Conservation (phyloP, 2,888 invertebrate genomes). For the Polymixis flavicincta region DNA sequence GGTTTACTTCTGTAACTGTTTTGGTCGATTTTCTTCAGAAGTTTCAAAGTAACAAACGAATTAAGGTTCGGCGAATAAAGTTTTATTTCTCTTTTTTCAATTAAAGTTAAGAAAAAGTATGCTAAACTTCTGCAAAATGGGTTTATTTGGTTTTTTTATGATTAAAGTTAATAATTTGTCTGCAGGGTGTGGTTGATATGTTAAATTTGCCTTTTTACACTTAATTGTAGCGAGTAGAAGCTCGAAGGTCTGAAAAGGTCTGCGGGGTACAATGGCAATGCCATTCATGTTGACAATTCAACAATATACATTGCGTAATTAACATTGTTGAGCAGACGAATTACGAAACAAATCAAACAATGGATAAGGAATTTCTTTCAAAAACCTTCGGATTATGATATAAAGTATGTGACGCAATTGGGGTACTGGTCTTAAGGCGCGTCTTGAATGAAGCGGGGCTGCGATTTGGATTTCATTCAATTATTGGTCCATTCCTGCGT, state of each 20-base stretch:
- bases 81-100: conserved; percentile 36
- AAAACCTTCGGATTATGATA: neutral
- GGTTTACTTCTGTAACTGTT: conserved; percentile 40
- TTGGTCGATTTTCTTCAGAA: conserved; percentile 26
- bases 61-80: conserved; percentile 26
- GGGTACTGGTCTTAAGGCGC: neutral
- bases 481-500: neutral
- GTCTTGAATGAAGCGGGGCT: neutral
- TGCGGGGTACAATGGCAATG: no score
- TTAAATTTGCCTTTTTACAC: conserved; percentile 1
- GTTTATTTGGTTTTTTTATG: conserved; percentile 15
- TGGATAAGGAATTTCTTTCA: neutral
- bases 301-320: no score
- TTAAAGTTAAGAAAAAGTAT: conserved; percentile 31
- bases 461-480: neutral
- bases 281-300: neutral
- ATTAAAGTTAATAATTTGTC: conserved; percentile 12
- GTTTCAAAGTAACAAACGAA: conserved; percentile 39
- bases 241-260: neutral
- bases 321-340: neutral
- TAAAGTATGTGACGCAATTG: neutral
- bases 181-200: neutral
- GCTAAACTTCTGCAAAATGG: conserved; percentile 23
- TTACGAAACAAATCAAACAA: neutral
- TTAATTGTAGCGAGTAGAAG: neutral